Base-by-base conservation (phyloP, 2,888 invertebrate genomes). In the Noctua pronuba region DNA sequence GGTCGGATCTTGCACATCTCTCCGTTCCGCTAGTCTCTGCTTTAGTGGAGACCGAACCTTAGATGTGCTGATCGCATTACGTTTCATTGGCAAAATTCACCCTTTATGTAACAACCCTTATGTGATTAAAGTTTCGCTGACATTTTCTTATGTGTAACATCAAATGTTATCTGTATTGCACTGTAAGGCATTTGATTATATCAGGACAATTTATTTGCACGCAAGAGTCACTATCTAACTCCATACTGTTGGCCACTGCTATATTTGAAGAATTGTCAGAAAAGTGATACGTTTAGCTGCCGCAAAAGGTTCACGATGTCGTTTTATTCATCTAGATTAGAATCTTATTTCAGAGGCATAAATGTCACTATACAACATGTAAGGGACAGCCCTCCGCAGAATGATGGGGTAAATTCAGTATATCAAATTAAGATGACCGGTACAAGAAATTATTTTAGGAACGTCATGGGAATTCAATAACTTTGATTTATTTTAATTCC, bases 101-200 rank as follows among this genome's bases (percentile, higher is more conserved):
- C 49, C 46, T 28, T 60, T 52, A 73, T 38, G 21, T 62, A 71
- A 62, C 35, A 44, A 81, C 65, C 55, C 35, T 44, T 83, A 49
- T 11, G 18, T 35, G 31, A 52, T 55, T 77, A 62, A 18, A 44
- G 16, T 66, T 41, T 24, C 41, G 46, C 41, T 24, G 67, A 44
- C 52, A 62, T 64, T 31, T 46, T 38, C 52, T 13, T 71, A 62
- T 8, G 31, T 77, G 55, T 79, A 78, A 84, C 84, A 83, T 81
- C 72, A 84, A 81, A 83, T 71, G 71, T 83, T 67, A 78, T 31
- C 58, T 73, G 68, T 60, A 84, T 82, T 84, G 84, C 73, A 69
- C 79, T 65, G 84, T 69, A 78, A 84, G 79, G 84, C 73, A 52
- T 83, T 83, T 67, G 46, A 71, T 71, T 67, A 67, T 58, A 83